Conservation (phyloP, 2,797 vertebrate genomes). For the Eidolon dupreanum region DNA sequence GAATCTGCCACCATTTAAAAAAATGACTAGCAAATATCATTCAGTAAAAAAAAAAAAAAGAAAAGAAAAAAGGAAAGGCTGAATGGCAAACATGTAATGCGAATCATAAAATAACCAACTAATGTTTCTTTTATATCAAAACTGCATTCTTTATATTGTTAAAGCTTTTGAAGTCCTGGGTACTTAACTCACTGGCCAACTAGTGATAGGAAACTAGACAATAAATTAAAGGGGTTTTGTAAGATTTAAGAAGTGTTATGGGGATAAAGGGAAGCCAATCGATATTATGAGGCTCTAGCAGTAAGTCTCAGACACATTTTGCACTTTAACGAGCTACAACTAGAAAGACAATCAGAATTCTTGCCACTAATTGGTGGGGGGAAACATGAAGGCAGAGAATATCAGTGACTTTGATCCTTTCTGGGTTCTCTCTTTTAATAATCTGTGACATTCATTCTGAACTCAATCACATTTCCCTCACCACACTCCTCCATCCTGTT, state of each 20-base stretch:
- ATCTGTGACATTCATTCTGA: neutral
- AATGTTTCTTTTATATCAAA: neutral
- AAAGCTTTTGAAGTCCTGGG: neutral
- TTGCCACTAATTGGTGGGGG: neutral
- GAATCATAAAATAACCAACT: neutral
- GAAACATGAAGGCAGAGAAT: neutral
- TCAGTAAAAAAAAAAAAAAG: conserved; percentile 9
- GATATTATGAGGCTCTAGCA: neutral
- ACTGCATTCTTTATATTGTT: neutral
- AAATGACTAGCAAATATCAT: neutral
- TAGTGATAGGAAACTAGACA: neutral
- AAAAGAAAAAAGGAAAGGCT: neutral
- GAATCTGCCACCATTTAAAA: neutral
- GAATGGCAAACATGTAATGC: neutral
- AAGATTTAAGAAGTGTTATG: neutral
- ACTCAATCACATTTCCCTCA: neutral
- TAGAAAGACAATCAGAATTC: conserved; percentile 4
- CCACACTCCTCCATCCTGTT: neutral
- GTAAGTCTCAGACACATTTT: neutral
- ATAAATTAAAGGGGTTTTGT: neutral
- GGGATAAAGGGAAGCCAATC: neutral
- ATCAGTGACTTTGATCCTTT: neutral
- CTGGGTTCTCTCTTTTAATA: neutral
- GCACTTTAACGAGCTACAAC: neutral
- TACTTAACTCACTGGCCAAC: conserved; percentile 35